Evolutionary conservation across 2,888 invertebrate genomes (phyloP), one percentile per base, ranked within the genome.

Genomic region (Cyaniris semiargus): DNA sequence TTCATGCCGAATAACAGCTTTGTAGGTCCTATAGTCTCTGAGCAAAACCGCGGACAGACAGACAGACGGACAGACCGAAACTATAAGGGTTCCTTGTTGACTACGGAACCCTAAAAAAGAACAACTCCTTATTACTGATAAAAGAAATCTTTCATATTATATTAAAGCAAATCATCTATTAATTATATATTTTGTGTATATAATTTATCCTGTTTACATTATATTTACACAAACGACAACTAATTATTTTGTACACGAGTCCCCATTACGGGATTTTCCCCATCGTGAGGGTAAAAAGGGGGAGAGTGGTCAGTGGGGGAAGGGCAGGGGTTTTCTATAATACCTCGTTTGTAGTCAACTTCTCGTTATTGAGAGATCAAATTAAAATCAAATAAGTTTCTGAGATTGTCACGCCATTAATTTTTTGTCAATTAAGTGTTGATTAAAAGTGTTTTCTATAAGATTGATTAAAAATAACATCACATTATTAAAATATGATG

Each of bases 311-410:
- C n/a, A n/a, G n/a, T 48, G 13, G 48, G 48, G 48, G 15, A 15
- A 10, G 4, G 10, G 23, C 13, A 8, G 58, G 8, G n/a, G 21
- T 60, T 60, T 60, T 23, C 23, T 66, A 13, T 21, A n/a, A n/a
- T 13, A 27, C 23, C 66, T 66, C 27, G 27, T 27, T 66, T 27
- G 27, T 27, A n/a, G 13, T 6, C 27, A 66, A 27, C 15, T 66
- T 66, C 66, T 66, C n/a, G 66, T 66, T 27, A 66, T 66, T 27
- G 66, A 66, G 66, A 15, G 15, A 15, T 66, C 66, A 27, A 27
- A 66, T 66, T 66, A 66, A 3, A 66, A 6, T 66, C 27, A 27
- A 27, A 66, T 66, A 66, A 66, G 27, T 60, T 23, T 60, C 66
- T 66, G 27, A 66, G 27, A 15, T 66, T 66, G 66, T 66, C 27